Percentiles rank a stretch among this genome's conserved stretches.
Conservation (phyloP, 2,888 invertebrate species). For the Noctuana brunneofusca region DNA sequence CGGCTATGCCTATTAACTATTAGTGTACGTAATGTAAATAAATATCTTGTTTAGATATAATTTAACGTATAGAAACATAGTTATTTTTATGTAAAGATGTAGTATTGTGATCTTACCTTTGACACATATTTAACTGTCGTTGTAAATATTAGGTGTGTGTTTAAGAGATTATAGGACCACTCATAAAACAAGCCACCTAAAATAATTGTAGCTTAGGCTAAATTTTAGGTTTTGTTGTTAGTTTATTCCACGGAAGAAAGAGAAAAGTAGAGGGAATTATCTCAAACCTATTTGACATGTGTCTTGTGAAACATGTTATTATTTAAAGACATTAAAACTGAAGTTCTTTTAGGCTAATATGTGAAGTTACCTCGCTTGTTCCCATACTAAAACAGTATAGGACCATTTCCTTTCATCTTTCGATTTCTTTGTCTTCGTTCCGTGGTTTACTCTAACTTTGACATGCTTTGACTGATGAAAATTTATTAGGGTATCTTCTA, state of each 20-base stretch:
- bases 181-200: constrained; percentile 11
- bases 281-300: too few relatives aligned
- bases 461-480: not conserved
- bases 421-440: too few relatives aligned
- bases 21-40: constrained; percentile 65
- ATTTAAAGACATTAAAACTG: too few relatives aligned
- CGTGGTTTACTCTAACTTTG: not conserved
- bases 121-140: constrained; percentile 32
- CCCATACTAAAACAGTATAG: too few relatives aligned
- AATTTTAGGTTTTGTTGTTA: not conserved
- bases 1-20: constrained; percentile 55
- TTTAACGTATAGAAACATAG: constrained; percentile 46
- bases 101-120: constrained; percentile 51
- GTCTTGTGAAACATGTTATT: too few relatives aligned
- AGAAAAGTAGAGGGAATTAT: too few relatives aligned
- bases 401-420: too few relatives aligned
- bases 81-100: constrained; percentile 65
- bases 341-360: too few relatives aligned
- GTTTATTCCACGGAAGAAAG: too few relatives aligned
- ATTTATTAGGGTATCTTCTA: not conserved
- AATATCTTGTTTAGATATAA: constrained; percentile 50
- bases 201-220: not conserved
- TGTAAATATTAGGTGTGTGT: constrained; percentile 21
- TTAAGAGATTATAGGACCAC: constrained; percentile 5
- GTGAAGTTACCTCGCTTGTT: too few relatives aligned